Base-by-base conservation (phyloP, 2,113 vertebrate genomes). In the Jaculus jaculus region DNA sequence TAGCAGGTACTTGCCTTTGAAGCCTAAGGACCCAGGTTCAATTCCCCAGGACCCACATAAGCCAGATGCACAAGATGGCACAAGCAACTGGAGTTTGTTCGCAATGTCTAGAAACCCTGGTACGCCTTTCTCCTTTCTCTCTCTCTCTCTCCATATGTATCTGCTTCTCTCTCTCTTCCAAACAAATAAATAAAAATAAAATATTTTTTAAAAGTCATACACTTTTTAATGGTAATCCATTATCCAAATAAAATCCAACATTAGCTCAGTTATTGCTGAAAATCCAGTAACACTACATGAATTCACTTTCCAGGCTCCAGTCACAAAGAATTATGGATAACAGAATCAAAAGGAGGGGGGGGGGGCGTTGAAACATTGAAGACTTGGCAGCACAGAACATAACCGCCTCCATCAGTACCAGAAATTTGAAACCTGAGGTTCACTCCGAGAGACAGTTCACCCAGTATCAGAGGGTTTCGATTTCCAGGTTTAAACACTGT, bases 391-490 rank as follows among this genome's bases (percentile, higher is more conserved):
- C 32, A 66, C 54, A 93, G 75, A 91, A 11, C 12, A 83, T 37
- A 54, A 72, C 63, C 54, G 34, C 81, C 28, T 86, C 71, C 16
- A 7, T 84, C 32, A 16, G 23, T 61, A 75, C 21, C 93, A 86
- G n/a, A 84, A 94, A 82, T 42, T 96, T 39, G 12, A 1, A 32
- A 90, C 20, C 87, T 83, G 86, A 86, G 95, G 92, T 30, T 47
- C 92, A 78, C 74, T 95, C 95, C 61, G 82, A n/a, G 92, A 78
- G 90, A 96, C 95, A 80, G 94, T 61, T 77, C 58, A 58, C 5
- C 85, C 3, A 39, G 28, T 87, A 84, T 80, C 74, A 72, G 15
- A 86, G 63, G 30, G 11, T 75, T 97, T 87, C 37, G 21, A 77
- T 77, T 80, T 17, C 71, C 60, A 23, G 12, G 42, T 79, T 92